Conservation (phyloP, 2,113 vertebrate species). For the Oostethus manadensis region DNA sequence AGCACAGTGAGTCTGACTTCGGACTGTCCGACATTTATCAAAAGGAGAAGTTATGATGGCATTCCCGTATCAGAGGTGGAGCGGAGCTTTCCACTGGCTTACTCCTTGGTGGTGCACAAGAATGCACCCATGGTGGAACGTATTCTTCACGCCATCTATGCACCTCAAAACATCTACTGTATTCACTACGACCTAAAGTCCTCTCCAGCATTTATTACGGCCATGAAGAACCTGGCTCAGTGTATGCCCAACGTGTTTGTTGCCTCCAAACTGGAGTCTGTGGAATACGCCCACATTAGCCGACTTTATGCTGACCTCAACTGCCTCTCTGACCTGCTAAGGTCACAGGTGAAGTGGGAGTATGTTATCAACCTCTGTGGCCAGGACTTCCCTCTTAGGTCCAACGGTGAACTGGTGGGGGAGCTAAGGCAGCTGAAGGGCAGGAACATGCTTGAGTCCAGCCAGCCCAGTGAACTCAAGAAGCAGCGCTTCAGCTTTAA, state of each 20-base stretch:
- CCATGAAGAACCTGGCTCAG: conserved; percentile 78
- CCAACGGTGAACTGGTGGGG: conserved; percentile 80
- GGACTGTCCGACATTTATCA: conserved; percentile 71
- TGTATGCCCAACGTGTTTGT: conserved; percentile 87
- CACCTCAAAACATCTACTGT: conserved; percentile 84
- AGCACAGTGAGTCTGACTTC: conserved; percentile 73
- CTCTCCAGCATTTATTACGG: conserved; percentile 73
- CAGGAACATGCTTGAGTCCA: conserved; percentile 85
- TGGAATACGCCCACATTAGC: conserved; percentile 85
- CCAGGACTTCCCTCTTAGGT: conserved; percentile 88
- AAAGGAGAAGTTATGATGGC: conserved; percentile 71
- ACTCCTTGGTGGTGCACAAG: conserved; percentile 91
- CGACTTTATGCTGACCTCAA: conserved; percentile 89
- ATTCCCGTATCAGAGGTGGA: conserved; percentile 75
- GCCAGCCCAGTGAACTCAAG: conserved; percentile 78
- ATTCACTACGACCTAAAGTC: conserved; percentile 90
- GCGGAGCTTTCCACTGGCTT: conserved; percentile 80
- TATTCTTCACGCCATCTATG: conserved; percentile 80
- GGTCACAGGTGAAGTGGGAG: conserved; percentile 78
- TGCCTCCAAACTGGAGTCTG: conserved; percentile 82
- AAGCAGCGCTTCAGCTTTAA: conserved; percentile 80
- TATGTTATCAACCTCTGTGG: conserved; percentile 91
- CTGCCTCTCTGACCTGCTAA: conserved; percentile 84
- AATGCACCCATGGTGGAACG: conserved; percentile 87
- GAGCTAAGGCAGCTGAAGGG: conserved; percentile 81